These are phyloP conservation scores for Lagodon rhomboides DNA, from an alignment of 2,797 vertebrate genomes.

Conservation along the genomic window DNA sequence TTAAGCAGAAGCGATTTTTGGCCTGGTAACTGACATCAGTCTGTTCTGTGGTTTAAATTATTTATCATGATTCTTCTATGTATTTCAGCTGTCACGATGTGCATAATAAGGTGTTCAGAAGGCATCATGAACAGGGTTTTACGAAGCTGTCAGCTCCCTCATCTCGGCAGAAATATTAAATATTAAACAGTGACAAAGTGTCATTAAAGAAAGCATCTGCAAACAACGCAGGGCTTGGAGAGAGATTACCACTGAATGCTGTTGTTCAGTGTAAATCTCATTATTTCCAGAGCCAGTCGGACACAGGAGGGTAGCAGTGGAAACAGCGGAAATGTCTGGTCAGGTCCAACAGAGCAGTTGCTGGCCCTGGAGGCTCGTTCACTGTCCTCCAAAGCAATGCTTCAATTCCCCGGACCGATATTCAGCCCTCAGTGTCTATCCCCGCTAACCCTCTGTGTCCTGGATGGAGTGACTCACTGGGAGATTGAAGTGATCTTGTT, in stretches of 20 bases:
- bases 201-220: conserved; percentile 3
- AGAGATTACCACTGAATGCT: conserved; percentile 7
- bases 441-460: conserved; percentile 2
- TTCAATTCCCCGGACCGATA: conserved; percentile 45
- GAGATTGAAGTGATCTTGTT: conserved; percentile 18
- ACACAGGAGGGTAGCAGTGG: conserved; percentile 29
- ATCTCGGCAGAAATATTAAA: conserved; percentile 8
- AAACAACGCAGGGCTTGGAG: not conserved
- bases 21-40: not conserved
- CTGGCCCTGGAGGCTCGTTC: conserved; percentile 46
- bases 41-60: not conserved
- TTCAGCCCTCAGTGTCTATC: conserved; percentile 20
- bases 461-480: conserved; percentile 33
- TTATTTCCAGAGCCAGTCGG: conserved; percentile 9
- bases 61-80: not conserved
- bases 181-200: not conserved
- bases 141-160: not conserved
- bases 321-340: conserved; percentile 43
- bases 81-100: not conserved
- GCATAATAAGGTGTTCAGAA: not conserved
- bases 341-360: conserved; percentile 35
- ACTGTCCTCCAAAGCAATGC: conserved; percentile 48
- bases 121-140: not conserved
- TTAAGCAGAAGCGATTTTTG: not conserved
- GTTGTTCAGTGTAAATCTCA: not conserved